Percentiles rank a stretch among this genome's conserved stretches.
phyloP scores from a whole-genome alignment of 2,888 invertebrate species.

The Girardia tigrina region DNA sequence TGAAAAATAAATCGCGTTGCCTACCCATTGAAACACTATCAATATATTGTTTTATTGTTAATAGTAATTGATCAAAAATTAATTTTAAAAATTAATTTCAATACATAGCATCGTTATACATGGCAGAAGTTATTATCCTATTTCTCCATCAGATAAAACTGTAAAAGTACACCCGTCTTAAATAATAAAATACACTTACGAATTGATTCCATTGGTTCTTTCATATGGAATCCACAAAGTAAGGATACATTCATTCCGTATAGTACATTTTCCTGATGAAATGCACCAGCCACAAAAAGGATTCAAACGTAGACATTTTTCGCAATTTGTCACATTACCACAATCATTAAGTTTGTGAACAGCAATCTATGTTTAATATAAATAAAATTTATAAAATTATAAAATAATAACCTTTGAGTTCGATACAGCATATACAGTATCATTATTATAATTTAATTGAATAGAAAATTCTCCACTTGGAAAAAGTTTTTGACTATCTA shows the following conservation, averaged over 20 bases:
- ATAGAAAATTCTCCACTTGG: not conserved
- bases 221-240: not conserved
- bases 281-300: slow-evolving; percentile 17
- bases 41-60: too few relatives aligned
- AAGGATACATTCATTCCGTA: not conserved
- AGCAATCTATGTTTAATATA: not conserved
- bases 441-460: not conserved
- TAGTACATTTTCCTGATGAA: not conserved
- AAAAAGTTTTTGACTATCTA: not conserved
- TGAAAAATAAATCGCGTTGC: too few relatives aligned
- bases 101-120: too few relatives aligned
- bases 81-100: too few relatives aligned
- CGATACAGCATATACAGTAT: not conserved
- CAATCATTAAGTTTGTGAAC: not conserved
- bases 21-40: too few relatives aligned
- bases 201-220: not conserved
- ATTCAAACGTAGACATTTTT: not conserved
- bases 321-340: not conserved
- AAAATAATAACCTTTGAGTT: not conserved
- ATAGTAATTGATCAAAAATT: too few relatives aligned
- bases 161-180: too few relatives aligned
- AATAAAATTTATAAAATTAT: not conserved
- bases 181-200: too few relatives aligned
- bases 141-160: too few relatives aligned
- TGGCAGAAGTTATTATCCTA: too few relatives aligned